Percentiles rank a stretch among this genome's conserved stretches.
phyloP scores from a whole-genome alignment of 92 coral and sea anemone species.

The Muricea muricata region DNA sequence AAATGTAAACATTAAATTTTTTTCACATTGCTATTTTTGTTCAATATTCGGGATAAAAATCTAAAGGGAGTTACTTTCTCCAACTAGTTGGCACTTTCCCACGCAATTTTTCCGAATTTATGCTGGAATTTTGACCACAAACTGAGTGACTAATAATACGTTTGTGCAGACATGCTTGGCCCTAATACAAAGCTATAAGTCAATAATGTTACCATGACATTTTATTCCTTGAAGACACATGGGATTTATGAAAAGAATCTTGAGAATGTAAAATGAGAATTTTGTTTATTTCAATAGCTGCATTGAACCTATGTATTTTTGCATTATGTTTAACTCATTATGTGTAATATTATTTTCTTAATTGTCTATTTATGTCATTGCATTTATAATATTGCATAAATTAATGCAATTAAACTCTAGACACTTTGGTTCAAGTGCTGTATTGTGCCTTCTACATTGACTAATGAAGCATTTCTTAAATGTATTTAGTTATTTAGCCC shows the following conservation, averaged over 20 bases:
- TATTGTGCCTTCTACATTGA: too few species aligned
- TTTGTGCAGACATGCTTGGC: not conserved
- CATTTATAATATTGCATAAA: not conserved
- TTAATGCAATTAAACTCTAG: not conserved
- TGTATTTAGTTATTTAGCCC: too few species aligned
- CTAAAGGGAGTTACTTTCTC: not conserved
- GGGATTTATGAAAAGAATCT: not conserved
- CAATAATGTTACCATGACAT: conserved; percentile 30
- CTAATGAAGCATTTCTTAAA: too few species aligned
- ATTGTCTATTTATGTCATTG: conserved; percentile 6
- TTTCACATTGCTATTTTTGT: too few species aligned
- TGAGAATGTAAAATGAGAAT: conserved; percentile 3
- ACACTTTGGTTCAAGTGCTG: not conserved
- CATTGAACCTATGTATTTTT: not conserved
- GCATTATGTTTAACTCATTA: not conserved
- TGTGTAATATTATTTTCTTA: not conserved
- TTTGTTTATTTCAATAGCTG: not conserved
- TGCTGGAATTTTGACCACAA: conserved; percentile 23
- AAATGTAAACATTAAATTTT: not conserved
- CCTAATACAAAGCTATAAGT: not conserved
- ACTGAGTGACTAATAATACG: not conserved
- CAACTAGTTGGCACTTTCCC: conserved; percentile 12
- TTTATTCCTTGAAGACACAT: not conserved
- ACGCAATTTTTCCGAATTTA: conserved; percentile 21
- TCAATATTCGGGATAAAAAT: too few species aligned